Percentiles rank a stretch among this genome's conserved stretches.
phyloP scores from a whole-genome alignment of 2,113 vertebrate species.

The Limanda limanda region DNA sequence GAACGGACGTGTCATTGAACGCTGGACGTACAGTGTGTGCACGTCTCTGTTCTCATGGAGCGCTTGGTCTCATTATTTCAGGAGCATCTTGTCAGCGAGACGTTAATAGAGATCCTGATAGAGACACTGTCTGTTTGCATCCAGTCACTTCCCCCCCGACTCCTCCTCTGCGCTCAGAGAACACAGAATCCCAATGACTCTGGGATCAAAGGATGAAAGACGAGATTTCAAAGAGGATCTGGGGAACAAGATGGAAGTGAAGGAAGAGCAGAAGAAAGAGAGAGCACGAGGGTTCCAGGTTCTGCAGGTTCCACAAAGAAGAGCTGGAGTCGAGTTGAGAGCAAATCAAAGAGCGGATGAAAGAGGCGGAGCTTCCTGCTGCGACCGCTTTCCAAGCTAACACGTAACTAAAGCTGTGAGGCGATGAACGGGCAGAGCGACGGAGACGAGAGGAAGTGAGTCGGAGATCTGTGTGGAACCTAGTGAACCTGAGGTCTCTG shows the following conservation, averaged over 20 bases:
- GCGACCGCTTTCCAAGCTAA: too few relatives aligned
- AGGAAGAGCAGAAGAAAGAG: neutral
- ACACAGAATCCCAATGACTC: neutral
- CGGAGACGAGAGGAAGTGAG: neutral
- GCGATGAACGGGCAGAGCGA: slow-evolving; percentile 49
- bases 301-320: too few relatives aligned
- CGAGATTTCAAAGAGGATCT: slow-evolving; percentile 12
- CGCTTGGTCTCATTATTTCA: slow-evolving; percentile 28
- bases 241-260: neutral
- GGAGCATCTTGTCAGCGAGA: slow-evolving; percentile 14
- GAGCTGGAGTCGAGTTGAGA: slow-evolving; percentile 24
- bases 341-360: slow-evolving; percentile 47
- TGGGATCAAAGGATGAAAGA: neutral
- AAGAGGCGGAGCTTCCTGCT: slow-evolving; percentile 16
- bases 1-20: neutral
- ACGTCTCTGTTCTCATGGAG: neutral
- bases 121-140: neutral
- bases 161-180: neutral
- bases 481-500: too few relatives aligned
- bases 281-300: too few relatives aligned
- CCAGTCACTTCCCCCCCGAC: neutral
- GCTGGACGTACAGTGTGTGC: too few relatives aligned
- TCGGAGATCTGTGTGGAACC: neutral
- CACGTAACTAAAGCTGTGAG: slow-evolving; percentile 45
- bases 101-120: slow-evolving; percentile 27